A percentile compares a stretch with the other conserved stretches of the same genome.
These are phyloP conservation scores for Lithophane leautieri DNA, from an alignment of 2,888 invertebrate species.

Conservation along the genomic window DNA sequence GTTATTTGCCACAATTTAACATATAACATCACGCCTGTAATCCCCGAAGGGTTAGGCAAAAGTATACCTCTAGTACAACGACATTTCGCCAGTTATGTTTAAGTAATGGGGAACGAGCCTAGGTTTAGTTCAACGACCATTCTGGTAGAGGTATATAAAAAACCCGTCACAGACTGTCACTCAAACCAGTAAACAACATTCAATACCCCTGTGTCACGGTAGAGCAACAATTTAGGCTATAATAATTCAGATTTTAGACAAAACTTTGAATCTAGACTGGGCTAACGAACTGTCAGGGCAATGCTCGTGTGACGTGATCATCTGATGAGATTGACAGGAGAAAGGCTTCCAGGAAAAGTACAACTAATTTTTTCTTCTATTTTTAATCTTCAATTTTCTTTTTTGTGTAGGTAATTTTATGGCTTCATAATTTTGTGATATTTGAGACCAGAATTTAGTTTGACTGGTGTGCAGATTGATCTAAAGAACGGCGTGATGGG, in stretches of 20 bases:
- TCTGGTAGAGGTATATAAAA: neutral
- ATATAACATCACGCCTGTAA: neutral
- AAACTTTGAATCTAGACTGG: constrained; percentile 56
- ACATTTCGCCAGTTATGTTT: neutral
- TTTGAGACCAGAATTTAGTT: neutral
- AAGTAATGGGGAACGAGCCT: neutral
- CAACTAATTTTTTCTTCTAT: neutral
- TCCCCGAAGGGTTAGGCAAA: neutral
- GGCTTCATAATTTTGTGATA: constrained; percentile 2
- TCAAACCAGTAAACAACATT: constrained; percentile 18
- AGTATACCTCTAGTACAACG: no score
- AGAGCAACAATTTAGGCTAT: constrained; percentile 20
- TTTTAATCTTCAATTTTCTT: neutral
- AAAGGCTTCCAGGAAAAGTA: constrained; percentile 59
- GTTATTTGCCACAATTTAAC: neutral
- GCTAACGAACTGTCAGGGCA: constrained; percentile 61
- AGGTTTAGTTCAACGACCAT: neutral
- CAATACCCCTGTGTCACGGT: constrained; percentile 15
- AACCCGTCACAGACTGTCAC: constrained; percentile 14
- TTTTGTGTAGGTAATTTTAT: neutral
- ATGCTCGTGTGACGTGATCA: constrained; percentile 60
- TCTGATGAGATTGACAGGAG: constrained; percentile 62
- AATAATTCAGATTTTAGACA: constrained; percentile 18
- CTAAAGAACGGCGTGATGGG: neutral
- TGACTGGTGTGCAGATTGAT: neutral